Evolutionary conservation across 2,113 vertebrate species (phyloP).

Genomic region (Tyrannus savana): DNA sequence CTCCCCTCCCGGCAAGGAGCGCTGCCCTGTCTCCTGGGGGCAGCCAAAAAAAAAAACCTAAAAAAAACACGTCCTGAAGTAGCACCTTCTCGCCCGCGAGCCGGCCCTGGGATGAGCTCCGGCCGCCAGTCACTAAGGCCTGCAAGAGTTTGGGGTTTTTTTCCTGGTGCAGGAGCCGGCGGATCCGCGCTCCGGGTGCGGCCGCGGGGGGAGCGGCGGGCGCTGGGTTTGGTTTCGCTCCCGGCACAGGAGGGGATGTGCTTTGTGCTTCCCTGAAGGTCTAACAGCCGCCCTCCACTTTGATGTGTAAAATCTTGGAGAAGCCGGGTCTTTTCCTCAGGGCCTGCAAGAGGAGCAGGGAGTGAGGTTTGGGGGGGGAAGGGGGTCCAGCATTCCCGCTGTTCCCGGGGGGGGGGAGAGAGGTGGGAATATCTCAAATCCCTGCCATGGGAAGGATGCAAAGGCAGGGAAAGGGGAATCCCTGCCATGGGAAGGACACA

Average conservation of each 20-base stretch:
- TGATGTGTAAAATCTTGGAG: conserved; percentile 98
- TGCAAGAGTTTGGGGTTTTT: neutral
- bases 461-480: neutral
- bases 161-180: neutral
- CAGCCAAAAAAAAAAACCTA: neutral
- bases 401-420: neutral
- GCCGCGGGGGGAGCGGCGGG: neutral
- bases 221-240: neutral
- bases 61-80: neutral
- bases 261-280: conserved; percentile 64
- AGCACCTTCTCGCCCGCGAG: conserved; percentile 38
- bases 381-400: too few species aligned
- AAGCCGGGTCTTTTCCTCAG: conserved; percentile 95
- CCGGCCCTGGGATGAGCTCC: neutral
- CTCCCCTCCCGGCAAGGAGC: neutral
- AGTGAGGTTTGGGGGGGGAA: neutral
- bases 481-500: neutral
- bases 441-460: neutral
- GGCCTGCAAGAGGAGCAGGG: conserved; percentile 76
- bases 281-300: conserved; percentile 95
- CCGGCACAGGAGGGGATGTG: conserved; percentile 33
- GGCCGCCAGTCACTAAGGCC: neutral
- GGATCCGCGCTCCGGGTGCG: neutral
- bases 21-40: neutral
- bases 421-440: rapidly evolving